Evolutionary conservation across 2,113 vertebrate genomes (phyloP).

Genomic region (Neodon shergylaensis): DNA sequence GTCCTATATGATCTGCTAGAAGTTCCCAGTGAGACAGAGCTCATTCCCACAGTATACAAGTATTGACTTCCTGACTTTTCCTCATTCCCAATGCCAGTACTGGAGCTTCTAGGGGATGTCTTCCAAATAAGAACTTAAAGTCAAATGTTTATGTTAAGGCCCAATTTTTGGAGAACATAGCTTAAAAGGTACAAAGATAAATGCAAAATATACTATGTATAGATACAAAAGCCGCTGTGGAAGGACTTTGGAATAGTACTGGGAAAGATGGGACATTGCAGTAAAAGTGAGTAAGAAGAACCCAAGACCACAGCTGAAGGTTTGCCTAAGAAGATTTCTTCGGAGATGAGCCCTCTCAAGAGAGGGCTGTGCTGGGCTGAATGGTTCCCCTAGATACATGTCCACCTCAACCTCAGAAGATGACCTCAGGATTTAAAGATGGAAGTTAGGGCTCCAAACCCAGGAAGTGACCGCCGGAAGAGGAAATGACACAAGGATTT

Average conservation of each 20-base stretch:
- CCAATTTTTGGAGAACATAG: neutral
- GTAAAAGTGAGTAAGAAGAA: neutral
- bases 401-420: neutral
- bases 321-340: neutral
- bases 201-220: no score
- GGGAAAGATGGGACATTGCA: neutral
- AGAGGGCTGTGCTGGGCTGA: neutral
- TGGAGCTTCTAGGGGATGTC: neutral
- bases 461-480: neutral
- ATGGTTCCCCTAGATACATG: neutral
- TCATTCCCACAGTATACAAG: neutral
- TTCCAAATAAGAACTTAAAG: neutral
- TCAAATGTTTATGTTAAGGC: neutral
- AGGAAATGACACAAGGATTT: neutral
- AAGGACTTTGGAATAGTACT: neutral
- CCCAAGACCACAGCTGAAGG: neutral
- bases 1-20: neutral
- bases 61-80: neutral
- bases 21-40: neutral
- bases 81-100: neutral
- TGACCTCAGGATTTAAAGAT: neutral
- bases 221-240: neutral
- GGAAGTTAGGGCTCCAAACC: neutral
- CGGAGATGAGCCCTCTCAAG: neutral
- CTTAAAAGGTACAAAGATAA: neutral